Evolutionary conservation across 2,888 invertebrate genomes (phyloP).

Genomic region (Agonopterix arenella): DNA sequence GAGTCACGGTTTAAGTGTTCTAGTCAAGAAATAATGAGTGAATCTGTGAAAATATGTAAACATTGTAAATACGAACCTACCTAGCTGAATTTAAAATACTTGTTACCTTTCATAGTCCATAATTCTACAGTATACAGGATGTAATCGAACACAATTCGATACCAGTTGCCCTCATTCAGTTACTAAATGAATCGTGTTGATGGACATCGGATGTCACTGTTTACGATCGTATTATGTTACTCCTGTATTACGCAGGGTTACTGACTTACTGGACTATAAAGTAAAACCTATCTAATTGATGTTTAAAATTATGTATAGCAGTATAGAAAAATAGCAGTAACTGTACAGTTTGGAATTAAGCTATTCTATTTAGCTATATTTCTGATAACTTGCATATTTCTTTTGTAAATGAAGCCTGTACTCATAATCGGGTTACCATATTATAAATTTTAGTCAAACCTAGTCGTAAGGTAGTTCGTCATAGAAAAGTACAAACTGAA

Average conservation of each 20-base stretch:
- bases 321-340: conserved; percentile 10
- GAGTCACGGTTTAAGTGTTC: conserved; percentile 31
- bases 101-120: conserved; percentile 27
- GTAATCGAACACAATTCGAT: no score
- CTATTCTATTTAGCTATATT: background rate
- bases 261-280: background rate
- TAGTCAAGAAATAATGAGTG: conserved; percentile 23
- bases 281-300: conserved; percentile 22
- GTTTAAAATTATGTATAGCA: conserved; percentile 26
- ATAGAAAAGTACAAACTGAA: conserved; percentile 47
- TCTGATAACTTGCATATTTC: background rate
- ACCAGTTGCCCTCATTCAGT: no score
- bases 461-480: conserved; percentile 40
- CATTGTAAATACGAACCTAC: conserved; percentile 18
- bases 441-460: conserved; percentile 20
- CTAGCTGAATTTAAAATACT: conserved; percentile 31
- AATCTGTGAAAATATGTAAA: background rate
- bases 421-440: background rate
- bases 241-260: no score
- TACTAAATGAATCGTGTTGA: no score
- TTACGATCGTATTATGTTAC: no score
- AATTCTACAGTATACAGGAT: background rate
- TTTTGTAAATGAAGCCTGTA: conserved; percentile 4
- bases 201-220: no score
- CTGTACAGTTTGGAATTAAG: conserved; percentile 16